phyloP scores from a whole-genome alignment of 2,797 vertebrate species.

The Danio aesculapii region DNA sequence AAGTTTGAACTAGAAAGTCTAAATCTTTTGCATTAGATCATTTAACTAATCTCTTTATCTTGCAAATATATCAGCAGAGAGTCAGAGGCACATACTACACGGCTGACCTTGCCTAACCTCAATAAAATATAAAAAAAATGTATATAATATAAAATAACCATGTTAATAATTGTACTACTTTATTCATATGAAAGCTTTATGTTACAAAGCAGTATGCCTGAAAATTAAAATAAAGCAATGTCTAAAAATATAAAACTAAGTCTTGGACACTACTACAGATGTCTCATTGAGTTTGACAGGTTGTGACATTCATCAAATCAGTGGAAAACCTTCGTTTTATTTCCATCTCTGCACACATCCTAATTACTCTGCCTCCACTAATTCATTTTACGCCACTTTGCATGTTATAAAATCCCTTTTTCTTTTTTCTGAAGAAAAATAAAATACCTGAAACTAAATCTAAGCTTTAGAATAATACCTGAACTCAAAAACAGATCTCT shows the following conservation, averaged over 20 bases:
- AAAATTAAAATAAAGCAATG: too few species aligned
- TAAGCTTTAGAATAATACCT: not conserved
- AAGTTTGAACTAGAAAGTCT: not conserved
- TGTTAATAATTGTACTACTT: not conserved
- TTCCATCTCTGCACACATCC: constrained; percentile 47
- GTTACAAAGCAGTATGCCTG: not conserved
- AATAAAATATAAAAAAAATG: not conserved
- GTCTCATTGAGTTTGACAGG: constrained; percentile 58
- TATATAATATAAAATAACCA: not conserved
- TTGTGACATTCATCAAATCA: constrained; percentile 32
- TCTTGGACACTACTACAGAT: not conserved
- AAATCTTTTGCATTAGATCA: not conserved
- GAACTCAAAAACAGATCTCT: too few species aligned
- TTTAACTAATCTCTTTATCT: not conserved
- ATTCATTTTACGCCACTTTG: constrained; percentile 70
- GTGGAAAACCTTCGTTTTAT: constrained; percentile 43
- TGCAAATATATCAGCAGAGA: not conserved
- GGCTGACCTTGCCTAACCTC: not conserved
- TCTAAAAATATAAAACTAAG: too few species aligned
- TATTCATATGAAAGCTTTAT: too few species aligned
- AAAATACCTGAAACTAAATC: constrained; percentile 63
- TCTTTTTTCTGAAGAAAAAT: constrained; percentile 63
- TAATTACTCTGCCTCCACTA: constrained; percentile 66
- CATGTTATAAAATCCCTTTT: constrained; percentile 70
- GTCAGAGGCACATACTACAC: not conserved